A percentile compares a stretch with the other conserved stretches of the same genome.
Evolutionary conservation across 1,140 invertebrate species (phyloP).

Genomic region (Trichonephila clavipes): DNA sequence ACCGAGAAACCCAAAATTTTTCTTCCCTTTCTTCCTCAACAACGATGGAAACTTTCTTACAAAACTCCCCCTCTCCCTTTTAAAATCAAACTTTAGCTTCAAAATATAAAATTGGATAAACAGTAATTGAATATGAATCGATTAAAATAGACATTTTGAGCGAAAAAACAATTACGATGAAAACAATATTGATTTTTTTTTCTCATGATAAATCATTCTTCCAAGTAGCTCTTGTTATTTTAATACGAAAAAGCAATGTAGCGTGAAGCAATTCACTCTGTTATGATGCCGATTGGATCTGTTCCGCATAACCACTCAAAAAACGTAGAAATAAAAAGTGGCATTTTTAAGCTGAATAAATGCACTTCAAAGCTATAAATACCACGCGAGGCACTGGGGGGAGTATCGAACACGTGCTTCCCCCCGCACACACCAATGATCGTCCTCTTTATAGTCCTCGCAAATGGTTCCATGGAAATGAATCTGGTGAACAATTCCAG

Average conservation of each 20-base stretch:
- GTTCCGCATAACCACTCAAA: constrained; percentile 17
- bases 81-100: too few relatives aligned
- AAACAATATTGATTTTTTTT: too few relatives aligned
- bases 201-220: too few relatives aligned
- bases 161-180: too few relatives aligned
- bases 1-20: too few relatives aligned
- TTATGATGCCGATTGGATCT: constrained; percentile 4
- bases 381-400: constrained; percentile 28
- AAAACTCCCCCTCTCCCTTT: too few relatives aligned
- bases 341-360: constrained; percentile 67
- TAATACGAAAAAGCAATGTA: background rate
- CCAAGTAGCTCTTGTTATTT: background rate
- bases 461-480: constrained; percentile 74
- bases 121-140: too few relatives aligned
- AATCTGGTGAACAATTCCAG: constrained; percentile 73
- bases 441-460: constrained; percentile 64
- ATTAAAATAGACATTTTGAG: too few relatives aligned
- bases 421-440: background rate
- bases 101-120: too few relatives aligned
- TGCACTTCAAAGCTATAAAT: constrained; percentile 67
- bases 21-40: too few relatives aligned
- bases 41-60: too few relatives aligned
- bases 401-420: constrained; percentile 11
- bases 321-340: constrained; percentile 3
- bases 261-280: background rate